Conservation (phyloP, 2,113 vertebrate species). For the Sisor rabdophorus region DNA sequence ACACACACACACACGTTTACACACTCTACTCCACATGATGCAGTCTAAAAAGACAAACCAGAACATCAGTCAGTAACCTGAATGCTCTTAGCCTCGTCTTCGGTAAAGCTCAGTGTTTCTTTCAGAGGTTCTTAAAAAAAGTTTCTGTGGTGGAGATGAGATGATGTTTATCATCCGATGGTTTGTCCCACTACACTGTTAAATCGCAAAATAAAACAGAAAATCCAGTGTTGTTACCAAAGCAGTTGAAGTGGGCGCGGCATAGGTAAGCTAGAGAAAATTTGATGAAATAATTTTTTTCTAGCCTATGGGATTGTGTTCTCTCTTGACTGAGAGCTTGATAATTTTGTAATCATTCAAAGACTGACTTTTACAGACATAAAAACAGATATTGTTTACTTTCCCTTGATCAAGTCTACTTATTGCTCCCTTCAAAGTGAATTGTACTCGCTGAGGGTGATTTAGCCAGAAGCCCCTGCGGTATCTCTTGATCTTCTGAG, state of each 20-base stretch:
- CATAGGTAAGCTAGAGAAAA: background rate
- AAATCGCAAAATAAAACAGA: background rate
- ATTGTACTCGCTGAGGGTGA: background rate
- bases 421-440: background rate
- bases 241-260: background rate
- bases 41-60: conserved; percentile 18
- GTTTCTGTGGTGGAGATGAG: conserved; percentile 7
- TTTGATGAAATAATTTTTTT: background rate
- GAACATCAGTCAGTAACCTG: background rate
- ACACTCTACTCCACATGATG: conserved; percentile 14
- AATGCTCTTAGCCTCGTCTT: background rate
- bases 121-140: background rate
- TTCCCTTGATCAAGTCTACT: background rate
- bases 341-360: too few species aligned
- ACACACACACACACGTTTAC: too few species aligned
- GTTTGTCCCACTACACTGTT: background rate
- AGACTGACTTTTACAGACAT: too few species aligned
- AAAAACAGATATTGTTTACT: too few species aligned
- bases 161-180: background rate
- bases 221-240: background rate
- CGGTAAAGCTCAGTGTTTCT: too few species aligned
- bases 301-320: too few species aligned
- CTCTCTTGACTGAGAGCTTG: too few species aligned
- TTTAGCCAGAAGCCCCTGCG: background rate
- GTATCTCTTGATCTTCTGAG: background rate